Conservation (phyloP, 2,888 invertebrate species). For the Eristalis intricaria region DNA sequence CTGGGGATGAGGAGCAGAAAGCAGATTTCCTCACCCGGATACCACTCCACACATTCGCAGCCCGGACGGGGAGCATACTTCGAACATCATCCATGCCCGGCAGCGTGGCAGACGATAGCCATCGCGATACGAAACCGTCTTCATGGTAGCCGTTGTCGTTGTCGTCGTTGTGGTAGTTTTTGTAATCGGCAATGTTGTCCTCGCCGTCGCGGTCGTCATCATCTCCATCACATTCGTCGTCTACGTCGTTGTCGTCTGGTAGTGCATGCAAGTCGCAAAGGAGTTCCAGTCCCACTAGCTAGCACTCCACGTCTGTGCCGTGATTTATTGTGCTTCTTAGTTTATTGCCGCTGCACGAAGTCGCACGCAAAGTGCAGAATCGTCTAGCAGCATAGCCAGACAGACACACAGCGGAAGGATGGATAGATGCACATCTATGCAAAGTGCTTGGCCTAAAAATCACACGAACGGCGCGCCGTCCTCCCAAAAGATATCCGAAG, state of each 20-base stretch:
- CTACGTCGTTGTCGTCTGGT: conserved; percentile 36
- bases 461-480: conserved; percentile 50
- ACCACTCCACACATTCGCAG: conserved; percentile 26
- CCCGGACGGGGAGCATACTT: conserved; percentile 35
- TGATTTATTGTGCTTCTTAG: conserved; percentile 66
- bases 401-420: neutral
- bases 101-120: conserved; percentile 63
- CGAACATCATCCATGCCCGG: conserved; percentile 43
- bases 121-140: conserved; percentile 45
- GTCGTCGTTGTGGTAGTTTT: neutral
- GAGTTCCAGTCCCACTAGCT: conserved; percentile 46
- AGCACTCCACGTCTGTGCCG: conserved; percentile 22
- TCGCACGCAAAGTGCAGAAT: conserved; percentile 52
- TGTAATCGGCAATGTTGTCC: neutral
- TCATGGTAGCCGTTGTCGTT: conserved; percentile 7
- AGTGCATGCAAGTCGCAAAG: conserved; percentile 37
- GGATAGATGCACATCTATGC: conserved; percentile 21
- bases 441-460: conserved; percentile 67
- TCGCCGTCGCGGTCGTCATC: conserved; percentile 42
- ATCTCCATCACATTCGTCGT: conserved; percentile 50
- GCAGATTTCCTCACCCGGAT: conserved; percentile 56
- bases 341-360: conserved; percentile 59
- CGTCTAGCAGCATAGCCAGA: conserved; percentile 25
- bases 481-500: conserved; percentile 7
- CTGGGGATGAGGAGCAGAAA: conserved; percentile 4